Percentiles rank a stretch among this genome's conserved stretches.
These are phyloP conservation scores for Calephelis virginiensis DNA, from an alignment of 1,140 invertebrate genomes.

Conservation along the genomic window DNA sequence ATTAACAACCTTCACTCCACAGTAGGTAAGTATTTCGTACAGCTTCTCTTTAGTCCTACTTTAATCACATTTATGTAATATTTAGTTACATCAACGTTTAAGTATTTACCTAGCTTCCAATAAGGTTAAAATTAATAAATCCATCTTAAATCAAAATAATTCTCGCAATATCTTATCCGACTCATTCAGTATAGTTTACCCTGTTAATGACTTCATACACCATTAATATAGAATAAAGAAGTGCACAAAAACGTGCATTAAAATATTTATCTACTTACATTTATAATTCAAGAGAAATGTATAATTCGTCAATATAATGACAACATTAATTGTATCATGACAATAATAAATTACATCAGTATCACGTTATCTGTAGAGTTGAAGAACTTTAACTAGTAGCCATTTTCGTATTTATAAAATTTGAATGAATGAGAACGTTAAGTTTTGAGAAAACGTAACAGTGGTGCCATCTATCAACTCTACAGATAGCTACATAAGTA, in stretches of 20 bases:
- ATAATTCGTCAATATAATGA: constrained; percentile 53
- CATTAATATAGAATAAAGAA: constrained; percentile 62
- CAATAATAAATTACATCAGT: constrained; percentile 5
- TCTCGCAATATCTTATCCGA: constrained; percentile 11
- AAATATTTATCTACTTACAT: constrained; percentile 49
- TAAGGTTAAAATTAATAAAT: neutral
- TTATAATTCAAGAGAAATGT: constrained; percentile 43
- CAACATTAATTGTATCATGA: constrained; percentile 21
- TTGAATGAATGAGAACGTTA: too few species aligned
- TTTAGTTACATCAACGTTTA: constrained; percentile 1
- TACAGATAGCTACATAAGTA: neutral
- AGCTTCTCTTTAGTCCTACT: neutral
- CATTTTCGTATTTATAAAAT: too few species aligned
- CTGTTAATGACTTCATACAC: constrained; percentile 67
- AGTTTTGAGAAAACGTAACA: neutral
- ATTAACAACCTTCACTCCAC: too few species aligned
- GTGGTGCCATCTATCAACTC: neutral
- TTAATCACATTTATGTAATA: neutral
- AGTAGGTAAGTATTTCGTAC: too few species aligned
- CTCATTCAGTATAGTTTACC: constrained; percentile 46
- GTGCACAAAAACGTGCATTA: constrained; percentile 68
- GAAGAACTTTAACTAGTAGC: neutral
- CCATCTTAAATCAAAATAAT: neutral
- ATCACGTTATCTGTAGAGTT: neutral
- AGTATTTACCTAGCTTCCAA: neutral